phyloP scores from a whole-genome alignment of 2,113 vertebrate genomes.

The Paedocypris sp. region DNA sequence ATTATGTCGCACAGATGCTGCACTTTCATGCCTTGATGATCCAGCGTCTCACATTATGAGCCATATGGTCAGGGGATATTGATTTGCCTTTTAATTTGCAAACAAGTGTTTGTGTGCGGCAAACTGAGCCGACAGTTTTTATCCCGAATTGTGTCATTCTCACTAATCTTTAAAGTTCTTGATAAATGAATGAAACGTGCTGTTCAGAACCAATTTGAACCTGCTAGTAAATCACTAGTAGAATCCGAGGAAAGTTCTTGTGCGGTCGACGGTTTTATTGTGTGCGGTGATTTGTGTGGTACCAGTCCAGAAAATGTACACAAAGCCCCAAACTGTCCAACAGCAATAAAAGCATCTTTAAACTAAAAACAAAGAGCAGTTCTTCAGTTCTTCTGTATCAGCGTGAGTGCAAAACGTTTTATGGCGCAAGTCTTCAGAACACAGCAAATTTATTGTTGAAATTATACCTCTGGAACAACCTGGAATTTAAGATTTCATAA shows the following conservation, averaged over 20 bases:
- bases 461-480: background rate
- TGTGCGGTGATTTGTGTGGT: background rate
- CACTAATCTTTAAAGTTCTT: slow-evolving; percentile 1
- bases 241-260: background rate
- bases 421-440: background rate
- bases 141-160: slow-evolving; percentile 18
- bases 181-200: background rate
- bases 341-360: slow-evolving; percentile 2
- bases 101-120: slow-evolving; percentile 2
- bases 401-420: background rate
- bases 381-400: background rate
- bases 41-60: background rate
- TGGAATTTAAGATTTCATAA: background rate
- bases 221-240: background rate
- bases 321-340: background rate
- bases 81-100: slow-evolving; percentile 6
- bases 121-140: background rate
- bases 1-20: slow-evolving; percentile 26
- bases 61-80: slow-evolving; percentile 21
- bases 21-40: slow-evolving; percentile 22
- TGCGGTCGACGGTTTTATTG: slow-evolving; percentile 6
- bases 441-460: background rate
- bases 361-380: slow-evolving; percentile 1
- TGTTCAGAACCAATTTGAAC: too few relatives aligned
- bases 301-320: background rate